phyloP scores from a whole-genome alignment of 2,888 invertebrate species.

The Troilus luridus region DNA sequence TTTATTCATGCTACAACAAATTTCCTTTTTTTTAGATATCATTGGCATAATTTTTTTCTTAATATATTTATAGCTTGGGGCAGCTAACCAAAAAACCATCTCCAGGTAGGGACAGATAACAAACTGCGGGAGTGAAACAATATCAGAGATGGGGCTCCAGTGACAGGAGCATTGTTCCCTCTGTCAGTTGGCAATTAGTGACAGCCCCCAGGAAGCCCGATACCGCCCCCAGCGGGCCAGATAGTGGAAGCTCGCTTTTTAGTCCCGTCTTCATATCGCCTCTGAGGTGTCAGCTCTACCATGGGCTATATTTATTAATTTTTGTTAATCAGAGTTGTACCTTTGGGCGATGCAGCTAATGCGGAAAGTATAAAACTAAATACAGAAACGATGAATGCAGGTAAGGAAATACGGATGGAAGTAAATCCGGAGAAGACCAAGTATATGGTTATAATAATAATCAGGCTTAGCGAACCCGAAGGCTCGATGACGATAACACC shows the following conservation, averaged over 20 bases:
- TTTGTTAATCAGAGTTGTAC: background rate
- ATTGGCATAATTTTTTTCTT: background rate
- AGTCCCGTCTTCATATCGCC: background rate
- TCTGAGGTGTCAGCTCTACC: background rate
- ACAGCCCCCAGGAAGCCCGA: constrained; percentile 41
- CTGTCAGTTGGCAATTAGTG: constrained; percentile 46
- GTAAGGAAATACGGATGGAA: too few relatives aligned
- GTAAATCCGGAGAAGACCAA: too few relatives aligned
- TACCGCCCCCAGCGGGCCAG: background rate
- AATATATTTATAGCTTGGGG: background rate
- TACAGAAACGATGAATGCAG: too few relatives aligned
- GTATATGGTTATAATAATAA: too few relatives aligned
- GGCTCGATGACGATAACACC: too few relatives aligned
- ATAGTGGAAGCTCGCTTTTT: background rate
- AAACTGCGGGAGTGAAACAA: constrained; percentile 2
- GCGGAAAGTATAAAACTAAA: too few relatives aligned
- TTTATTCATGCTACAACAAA: background rate
- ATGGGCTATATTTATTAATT: background rate
- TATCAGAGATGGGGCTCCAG: constrained; percentile 25
- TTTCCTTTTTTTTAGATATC: background rate
- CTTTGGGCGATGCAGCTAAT: too few relatives aligned
- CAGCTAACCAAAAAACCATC: constrained; percentile 1
- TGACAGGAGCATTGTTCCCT: constrained; percentile 37
- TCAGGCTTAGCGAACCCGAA: too few relatives aligned
- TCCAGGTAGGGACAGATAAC: background rate